phyloP scores from a whole-genome alignment of 2,888 invertebrate genomes.

The Epinotia brunnichana region DNA sequence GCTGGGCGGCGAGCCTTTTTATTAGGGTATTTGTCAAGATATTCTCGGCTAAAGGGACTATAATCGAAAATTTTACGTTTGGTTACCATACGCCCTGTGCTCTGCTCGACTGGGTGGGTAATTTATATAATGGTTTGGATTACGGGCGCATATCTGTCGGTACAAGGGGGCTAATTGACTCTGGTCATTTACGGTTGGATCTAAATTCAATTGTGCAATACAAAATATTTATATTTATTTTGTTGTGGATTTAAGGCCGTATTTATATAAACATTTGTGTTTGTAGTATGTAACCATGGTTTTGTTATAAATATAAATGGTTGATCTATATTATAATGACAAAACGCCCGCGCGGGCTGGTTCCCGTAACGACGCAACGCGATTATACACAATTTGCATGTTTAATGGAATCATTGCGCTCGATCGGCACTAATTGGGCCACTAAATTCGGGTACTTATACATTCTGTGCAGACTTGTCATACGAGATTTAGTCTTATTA shows the following conservation, averaged over 20 bases:
- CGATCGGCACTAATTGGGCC: conserved; percentile 70
- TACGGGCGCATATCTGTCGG: conserved; percentile 23
- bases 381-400: conserved; percentile 68
- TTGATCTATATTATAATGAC: conserved; percentile 20
- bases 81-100: conserved; percentile 71
- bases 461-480: conserved; percentile 46
- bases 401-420: conserved; percentile 76
- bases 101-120: conserved; percentile 55
- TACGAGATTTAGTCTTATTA: not conserved
- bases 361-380: conserved; percentile 37
- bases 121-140: conserved; percentile 53
- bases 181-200: conserved; percentile 11
- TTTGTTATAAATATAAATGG: too few species aligned
- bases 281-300: too few species aligned
- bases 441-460: conserved; percentile 66
- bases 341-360: conserved; percentile 13
- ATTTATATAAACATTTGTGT: too few species aligned
- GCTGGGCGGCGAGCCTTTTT: conserved; percentile 77
- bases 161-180: conserved; percentile 7
- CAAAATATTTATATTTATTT: too few species aligned
- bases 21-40: conserved; percentile 83
- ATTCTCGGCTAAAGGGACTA: conserved; percentile 74
- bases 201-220: too few species aligned
- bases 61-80: conserved; percentile 79
- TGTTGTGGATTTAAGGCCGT: too few species aligned